phyloP scores from a whole-genome alignment of 2,888 invertebrate species.

The Lasiommata megera region DNA sequence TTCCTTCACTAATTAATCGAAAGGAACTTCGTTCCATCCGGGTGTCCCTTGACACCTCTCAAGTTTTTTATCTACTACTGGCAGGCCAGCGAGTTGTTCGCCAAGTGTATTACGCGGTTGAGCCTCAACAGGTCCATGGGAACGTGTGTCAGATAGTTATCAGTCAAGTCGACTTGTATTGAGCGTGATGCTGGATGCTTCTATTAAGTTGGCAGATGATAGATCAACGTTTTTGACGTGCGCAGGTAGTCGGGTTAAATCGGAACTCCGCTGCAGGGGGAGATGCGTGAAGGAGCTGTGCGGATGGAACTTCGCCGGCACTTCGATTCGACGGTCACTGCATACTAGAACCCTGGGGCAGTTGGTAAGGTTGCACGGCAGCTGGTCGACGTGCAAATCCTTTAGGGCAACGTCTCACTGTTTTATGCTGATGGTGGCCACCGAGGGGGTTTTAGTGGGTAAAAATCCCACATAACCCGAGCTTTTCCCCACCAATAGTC shows the following conservation, averaged over 20 bases:
- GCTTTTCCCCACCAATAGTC: no score
- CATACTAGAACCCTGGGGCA: constrained; percentile 23
- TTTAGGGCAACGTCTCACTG: no score
- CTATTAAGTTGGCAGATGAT: not conserved
- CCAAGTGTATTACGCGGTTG: not conserved
- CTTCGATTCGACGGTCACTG: constrained; percentile 7
- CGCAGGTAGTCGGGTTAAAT: not conserved
- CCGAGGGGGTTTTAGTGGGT: no score
- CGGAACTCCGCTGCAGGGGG: not conserved
- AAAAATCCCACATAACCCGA: no score
- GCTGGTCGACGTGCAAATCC: constrained; percentile 2
- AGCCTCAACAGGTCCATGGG: not conserved
- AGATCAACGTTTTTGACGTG: not conserved
- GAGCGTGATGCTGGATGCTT: not conserved
- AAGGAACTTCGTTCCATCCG: no score
- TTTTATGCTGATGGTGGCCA: no score
- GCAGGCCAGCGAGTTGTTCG: no score
- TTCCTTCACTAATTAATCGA: no score
- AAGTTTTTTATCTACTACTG: no score
- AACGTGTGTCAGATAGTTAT: not conserved
- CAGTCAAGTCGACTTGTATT: not conserved
- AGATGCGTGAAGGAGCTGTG: not conserved
- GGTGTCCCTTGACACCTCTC: no score
- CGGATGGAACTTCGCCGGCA: not conserved
- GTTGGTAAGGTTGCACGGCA: constrained; percentile 19